Base-by-base conservation (phyloP, 2,888 invertebrate genomes). In the Ennomos quercinarius region DNA sequence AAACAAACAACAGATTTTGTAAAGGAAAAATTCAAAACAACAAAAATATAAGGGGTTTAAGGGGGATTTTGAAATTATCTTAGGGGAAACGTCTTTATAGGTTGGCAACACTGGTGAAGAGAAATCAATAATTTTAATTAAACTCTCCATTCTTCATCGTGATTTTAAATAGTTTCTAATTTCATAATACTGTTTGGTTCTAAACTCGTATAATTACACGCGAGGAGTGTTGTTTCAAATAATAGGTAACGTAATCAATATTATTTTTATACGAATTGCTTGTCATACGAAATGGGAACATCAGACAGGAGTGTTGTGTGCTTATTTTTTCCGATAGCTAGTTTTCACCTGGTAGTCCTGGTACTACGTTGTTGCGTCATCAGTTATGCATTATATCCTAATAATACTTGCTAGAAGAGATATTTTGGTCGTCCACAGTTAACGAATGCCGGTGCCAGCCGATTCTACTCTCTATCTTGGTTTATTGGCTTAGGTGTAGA, bases 341-440 rank as follows among this genome's bases (percentile, higher is more conserved):
- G 9, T 45, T 8, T n/a, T 58, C 45, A 45, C 27, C 42, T 59
- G 34, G 10, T 43, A n/a, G n/a, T n/a, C n/a, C 48, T 43, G 5
- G 35, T 53, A 39, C 43, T 53, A 17, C 37, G n/a, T 2, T 41
- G 9, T 27, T 63, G 55, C 62, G 65, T 65, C 65, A 60, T 52
- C 57, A 51, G 17, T 35, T 57, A 54, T 51, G 44, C 43, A 46
- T 35, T 17, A 38, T 46, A 36, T 40, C n/a, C 6, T 27, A 42
- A 46, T 37, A 17, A 44, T 35, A 35, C 44, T 58, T 1, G 5
- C 35, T 12, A 42, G 39, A 35, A 35, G n/a, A 34, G 9, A 8
- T 39, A 13, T 34, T 13, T 44, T 10, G 27, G 12, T 43, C 12
- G 27, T 11, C 27, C 10, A 27, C 27, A 3, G 12, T 17, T 10